Evolutionary conservation across 2,888 invertebrate species (phyloP), one percentile per base, ranked within the genome.

Genomic region (Caenorhabditis sp.): DNA sequence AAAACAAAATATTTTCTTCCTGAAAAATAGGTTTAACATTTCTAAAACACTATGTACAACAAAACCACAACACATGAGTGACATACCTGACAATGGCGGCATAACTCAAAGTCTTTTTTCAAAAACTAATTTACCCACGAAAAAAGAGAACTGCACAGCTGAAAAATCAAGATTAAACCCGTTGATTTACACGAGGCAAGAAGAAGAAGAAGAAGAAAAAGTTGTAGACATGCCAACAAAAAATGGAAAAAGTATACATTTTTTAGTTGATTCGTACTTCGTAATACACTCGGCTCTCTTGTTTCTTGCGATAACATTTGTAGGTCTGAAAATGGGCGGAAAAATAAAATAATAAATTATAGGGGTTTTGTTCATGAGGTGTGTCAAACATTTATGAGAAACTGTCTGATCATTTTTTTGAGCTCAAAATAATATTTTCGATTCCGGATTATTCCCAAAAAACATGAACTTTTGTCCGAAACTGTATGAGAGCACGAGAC

Each of bases 301-400:
- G 55, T 19, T 68, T 63, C 43, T 75, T 79, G 26, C 79, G 67
- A 59, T 77, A 79, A 49, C 79, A 79, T 54, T 79, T 79, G 69
- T 77, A 79, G 19, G 70, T 75, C 77, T 76, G 66, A 58, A 77
- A 66, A 68, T 77, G 77, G 19, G 70, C 72, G 75, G 72, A 63
- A 58, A 77, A 66, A 53, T 31, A 43, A 59, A 8, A 50, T 14
- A 4, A 50, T 10, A 8, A 50, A 50, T 50, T 31, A 31, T 31
- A 31, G 31, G 31, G 31, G n/a, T n/a, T n/a, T n/a, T n/a, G n/a
- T n/a, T n/a, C n/a, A n/a, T n/a, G n/a, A n/a, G n/a, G n/a, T n/a
- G n/a, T n/a, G n/a, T n/a, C n/a, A n/a, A n/a, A n/a, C n/a, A 12
- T 21, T 50, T 21, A 17, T 26, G 12, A 58, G 51, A 58, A 49